Evolutionary conservation across 1,140 invertebrate species (phyloP).

Genomic region (Nasonia vitripennis): DNA sequence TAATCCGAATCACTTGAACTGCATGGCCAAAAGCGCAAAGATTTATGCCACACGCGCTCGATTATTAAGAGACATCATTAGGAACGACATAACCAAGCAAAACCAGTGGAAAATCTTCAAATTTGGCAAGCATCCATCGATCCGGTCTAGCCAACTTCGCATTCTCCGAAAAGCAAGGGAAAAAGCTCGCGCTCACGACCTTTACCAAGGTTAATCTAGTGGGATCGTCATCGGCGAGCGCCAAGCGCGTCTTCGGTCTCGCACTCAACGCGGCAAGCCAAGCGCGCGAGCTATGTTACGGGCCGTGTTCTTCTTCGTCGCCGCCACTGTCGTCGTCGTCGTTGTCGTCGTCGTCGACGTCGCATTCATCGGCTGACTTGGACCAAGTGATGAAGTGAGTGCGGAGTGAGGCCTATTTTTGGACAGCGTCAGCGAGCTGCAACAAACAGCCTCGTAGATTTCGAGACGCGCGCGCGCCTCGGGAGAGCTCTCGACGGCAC

Average conservation of each 20-base stretch:
- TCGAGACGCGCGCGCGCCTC: constrained; percentile 53
- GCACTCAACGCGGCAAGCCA: neutral
- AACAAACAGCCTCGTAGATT: constrained; percentile 70
- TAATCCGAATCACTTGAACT: neutral
- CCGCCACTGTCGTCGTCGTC: constrained; percentile 48
- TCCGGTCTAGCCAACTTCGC: neutral
- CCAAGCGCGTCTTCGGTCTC: neutral
- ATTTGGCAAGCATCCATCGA: constrained; percentile 30
- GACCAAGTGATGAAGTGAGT: constrained; percentile 67
- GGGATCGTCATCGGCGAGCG: neutral
- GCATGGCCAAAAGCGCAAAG: neutral
- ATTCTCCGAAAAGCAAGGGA: neutral
- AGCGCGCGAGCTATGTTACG: neutral
- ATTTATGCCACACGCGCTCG: constrained; percentile 20
- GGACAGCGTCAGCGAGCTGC: constrained; percentile 50
- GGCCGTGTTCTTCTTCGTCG: constrained; percentile 35
- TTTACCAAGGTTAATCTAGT: constrained; percentile 38
- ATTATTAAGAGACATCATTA: constrained; percentile 18
- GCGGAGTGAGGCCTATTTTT: constrained; percentile 72
- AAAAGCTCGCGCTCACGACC: constrained; percentile 12
- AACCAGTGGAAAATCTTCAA: constrained; percentile 7
- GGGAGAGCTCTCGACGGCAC: constrained; percentile 49
- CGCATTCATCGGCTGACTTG: constrained; percentile 3
- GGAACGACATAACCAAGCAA: constrained; percentile 13
- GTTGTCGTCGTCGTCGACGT: constrained; percentile 49